Evolutionary conservation across 2,113 vertebrate genomes (phyloP).

Genomic region (Mormyrus lacerda): DNA sequence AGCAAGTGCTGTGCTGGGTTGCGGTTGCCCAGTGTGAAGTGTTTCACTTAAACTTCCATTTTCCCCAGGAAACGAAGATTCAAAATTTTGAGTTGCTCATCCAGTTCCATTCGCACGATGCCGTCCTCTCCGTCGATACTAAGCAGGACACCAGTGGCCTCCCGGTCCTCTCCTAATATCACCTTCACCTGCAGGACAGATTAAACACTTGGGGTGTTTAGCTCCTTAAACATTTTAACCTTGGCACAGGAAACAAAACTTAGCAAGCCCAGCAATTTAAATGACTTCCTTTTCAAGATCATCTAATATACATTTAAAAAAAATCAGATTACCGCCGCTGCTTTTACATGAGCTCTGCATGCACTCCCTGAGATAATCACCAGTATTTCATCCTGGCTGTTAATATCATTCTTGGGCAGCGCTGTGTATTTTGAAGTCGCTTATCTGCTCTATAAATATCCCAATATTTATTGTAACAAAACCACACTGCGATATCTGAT

Average conservation of each 20-base stretch:
- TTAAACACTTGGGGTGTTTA: background rate
- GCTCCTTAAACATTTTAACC: background rate
- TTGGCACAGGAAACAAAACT: background rate
- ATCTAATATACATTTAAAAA: background rate
- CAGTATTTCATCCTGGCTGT: background rate
- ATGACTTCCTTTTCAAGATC: background rate
- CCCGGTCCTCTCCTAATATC: constrained; percentile 83
- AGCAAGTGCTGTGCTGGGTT: background rate
- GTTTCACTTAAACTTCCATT: constrained; percentile 60
- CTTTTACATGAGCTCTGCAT: background rate
- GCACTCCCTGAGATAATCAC: background rate
- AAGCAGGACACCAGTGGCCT: constrained; percentile 80
- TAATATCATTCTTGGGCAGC: background rate
- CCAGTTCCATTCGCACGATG: constrained; percentile 84
- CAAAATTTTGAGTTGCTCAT: constrained; percentile 85
- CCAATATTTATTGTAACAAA: background rate
- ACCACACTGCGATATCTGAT: background rate
- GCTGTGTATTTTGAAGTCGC: background rate
- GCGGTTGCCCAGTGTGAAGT: background rate
- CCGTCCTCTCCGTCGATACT: constrained; percentile 88
- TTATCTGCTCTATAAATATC: background rate
- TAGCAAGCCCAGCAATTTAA: background rate
- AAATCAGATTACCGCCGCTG: background rate
- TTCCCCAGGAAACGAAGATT: constrained; percentile 87
- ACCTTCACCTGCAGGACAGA: constrained; percentile 73